These are phyloP conservation scores for Oceanodroma tethys DNA, from an alignment of 2,113 vertebrate genomes.

Conservation along the genomic window DNA sequence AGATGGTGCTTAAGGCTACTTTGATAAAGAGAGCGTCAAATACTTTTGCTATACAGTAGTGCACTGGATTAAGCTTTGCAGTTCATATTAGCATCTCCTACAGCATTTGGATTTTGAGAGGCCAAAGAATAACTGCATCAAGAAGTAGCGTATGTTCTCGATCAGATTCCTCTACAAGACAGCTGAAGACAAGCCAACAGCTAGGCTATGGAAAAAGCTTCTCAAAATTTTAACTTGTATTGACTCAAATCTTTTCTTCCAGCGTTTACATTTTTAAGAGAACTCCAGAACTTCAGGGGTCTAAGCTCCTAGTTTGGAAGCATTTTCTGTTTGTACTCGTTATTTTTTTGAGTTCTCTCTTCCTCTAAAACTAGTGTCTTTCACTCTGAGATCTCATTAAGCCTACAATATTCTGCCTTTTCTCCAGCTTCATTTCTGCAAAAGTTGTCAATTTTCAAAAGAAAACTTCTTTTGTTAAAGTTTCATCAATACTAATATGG, in stretches of 20 bases:
- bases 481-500: background rate
- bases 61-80: background rate
- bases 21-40: background rate
- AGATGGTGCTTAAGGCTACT: background rate
- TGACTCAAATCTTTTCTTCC: background rate
- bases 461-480: background rate
- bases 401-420: background rate
- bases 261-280: background rate
- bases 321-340: background rate
- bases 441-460: background rate
- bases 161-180: background rate
- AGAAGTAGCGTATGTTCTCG: background rate
- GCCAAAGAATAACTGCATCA: background rate
- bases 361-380: background rate
- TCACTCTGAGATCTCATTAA: background rate
- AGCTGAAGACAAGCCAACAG: background rate
- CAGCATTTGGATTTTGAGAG: background rate
- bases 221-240: background rate
- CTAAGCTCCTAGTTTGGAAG: background rate
- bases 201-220: background rate
- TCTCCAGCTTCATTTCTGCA: background rate
- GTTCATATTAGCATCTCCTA: background rate
- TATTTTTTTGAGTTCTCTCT: background rate
- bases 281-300: background rate
- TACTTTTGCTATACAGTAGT: background rate